Percentiles rank a stretch among this genome's conserved stretches.
Evolutionary conservation across 2,888 invertebrate species (phyloP).

Genomic region (Tortricodes alternella): DNA sequence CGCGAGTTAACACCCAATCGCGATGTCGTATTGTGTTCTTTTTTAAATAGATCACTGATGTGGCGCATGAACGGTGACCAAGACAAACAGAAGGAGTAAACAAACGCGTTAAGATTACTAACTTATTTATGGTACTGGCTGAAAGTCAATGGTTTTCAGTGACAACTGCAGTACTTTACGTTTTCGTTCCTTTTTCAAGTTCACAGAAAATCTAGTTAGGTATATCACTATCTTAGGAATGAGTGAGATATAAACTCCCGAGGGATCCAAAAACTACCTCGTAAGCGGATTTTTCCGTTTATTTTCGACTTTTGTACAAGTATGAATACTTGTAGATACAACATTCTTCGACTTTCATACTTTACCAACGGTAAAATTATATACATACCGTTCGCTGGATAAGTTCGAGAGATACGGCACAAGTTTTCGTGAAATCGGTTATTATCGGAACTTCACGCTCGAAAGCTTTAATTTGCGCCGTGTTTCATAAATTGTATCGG

Average conservation of each 20-base stretch:
- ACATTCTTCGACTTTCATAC: too few relatives aligned
- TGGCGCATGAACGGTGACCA: conserved; percentile 13
- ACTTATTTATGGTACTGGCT: neutral
- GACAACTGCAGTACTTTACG: neutral
- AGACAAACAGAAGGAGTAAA: conserved; percentile 11
- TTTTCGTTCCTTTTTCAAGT: neutral
- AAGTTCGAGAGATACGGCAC: conserved; percentile 9
- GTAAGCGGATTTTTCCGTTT: too few relatives aligned
- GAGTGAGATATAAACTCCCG: too few relatives aligned
- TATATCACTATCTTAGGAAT: too few relatives aligned
- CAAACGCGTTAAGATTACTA: neutral
- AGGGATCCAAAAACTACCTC: too few relatives aligned
- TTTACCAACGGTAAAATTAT: neutral
- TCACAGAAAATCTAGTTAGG: neutral
- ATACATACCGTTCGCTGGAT: conserved; percentile 12
- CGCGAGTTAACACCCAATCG: conserved; percentile 28
- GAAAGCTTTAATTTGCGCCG: neutral
- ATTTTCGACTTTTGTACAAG: too few relatives aligned
- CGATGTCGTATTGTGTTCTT: neutral
- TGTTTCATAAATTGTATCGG: neutral
- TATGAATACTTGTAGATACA: too few relatives aligned
- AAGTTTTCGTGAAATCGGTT: conserved; percentile 20
- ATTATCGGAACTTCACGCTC: neutral
- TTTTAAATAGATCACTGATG: conserved; percentile 24
- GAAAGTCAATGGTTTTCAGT: too few relatives aligned